Percentiles rank a stretch among this genome's conserved stretches.
Conservation (phyloP, 1,140 invertebrate genomes). For the Gonatopus flavifemur region DNA sequence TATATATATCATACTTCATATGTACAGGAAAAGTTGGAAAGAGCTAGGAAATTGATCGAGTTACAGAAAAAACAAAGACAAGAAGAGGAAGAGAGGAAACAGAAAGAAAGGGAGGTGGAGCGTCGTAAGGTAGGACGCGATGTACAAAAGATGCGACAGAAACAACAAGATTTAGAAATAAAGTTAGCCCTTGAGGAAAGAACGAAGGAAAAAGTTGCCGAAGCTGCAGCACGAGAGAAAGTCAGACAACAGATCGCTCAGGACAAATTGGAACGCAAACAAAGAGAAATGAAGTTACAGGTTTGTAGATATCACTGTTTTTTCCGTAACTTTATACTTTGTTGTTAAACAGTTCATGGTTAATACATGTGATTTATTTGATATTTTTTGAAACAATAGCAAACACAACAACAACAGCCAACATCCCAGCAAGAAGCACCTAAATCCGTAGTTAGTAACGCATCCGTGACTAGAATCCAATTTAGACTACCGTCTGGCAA, state of each 20-base stretch:
- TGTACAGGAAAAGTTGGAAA: constrained; percentile 49
- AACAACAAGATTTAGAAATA: constrained; percentile 74
- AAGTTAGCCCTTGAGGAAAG: constrained; percentile 70
- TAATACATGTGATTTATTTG: constrained; percentile 4
- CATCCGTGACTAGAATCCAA: constrained; percentile 69
- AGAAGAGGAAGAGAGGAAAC: constrained; percentile 68
- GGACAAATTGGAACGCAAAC: constrained; percentile 67
- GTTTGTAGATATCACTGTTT: constrained; percentile 16
- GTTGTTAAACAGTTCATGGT: not conserved
- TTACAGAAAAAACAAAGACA: constrained; percentile 60
- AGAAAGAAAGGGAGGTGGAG: constrained; percentile 69
- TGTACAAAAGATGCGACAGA: constrained; percentile 68
- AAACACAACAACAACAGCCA: constrained; percentile 20
- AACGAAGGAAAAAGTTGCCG: constrained; percentile 71
- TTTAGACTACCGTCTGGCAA: constrained; percentile 81
- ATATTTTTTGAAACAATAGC: constrained; percentile 23
- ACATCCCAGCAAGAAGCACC: constrained; percentile 18
- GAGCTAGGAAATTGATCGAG: constrained; percentile 62
- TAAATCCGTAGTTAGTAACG: constrained; percentile 33
- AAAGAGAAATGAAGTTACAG: constrained; percentile 39
- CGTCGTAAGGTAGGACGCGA: constrained; percentile 72
- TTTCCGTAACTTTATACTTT: constrained; percentile 2
- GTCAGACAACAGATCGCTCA: constrained; percentile 75
- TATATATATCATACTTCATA: not conserved
- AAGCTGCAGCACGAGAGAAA: constrained; percentile 67